These are phyloP conservation scores for Osmoderma eremita DNA, from an alignment of 2,888 invertebrate genomes.

Conservation along the genomic window DNA sequence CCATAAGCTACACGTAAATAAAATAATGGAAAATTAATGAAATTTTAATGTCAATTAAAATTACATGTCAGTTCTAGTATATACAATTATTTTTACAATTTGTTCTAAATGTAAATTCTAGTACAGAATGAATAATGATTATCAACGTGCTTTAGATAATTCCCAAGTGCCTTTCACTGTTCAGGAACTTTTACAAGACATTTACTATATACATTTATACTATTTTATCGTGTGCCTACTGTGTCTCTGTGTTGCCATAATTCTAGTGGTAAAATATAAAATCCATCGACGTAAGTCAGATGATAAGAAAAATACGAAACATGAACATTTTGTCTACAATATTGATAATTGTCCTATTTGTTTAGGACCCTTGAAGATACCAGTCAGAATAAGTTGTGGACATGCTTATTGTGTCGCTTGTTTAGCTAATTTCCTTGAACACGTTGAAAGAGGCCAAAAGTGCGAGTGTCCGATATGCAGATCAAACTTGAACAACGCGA, in stretches of 20 bases:
- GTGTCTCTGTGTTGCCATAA: constrained; percentile 20
- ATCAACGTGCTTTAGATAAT: constrained; percentile 12
- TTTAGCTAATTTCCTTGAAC: constrained; percentile 19
- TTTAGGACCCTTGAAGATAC: constrained; percentile 14
- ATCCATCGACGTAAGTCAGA: not conserved
- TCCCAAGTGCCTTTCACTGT: constrained; percentile 26
- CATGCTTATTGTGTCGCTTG: constrained; percentile 36
- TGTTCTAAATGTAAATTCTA: constrained; percentile 26
- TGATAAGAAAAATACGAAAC: not conserved
- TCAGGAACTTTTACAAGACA: constrained; percentile 24
- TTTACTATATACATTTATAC: constrained; percentile 23
- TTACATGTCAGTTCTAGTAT: constrained; percentile 26
- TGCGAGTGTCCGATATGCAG: constrained; percentile 37
- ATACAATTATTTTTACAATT: constrained; percentile 8
- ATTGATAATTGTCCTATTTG: constrained; percentile 33
- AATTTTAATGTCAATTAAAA: constrained; percentile 26
- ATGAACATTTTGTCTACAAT: constrained; percentile 31
- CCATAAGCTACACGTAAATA: too few relatives aligned
- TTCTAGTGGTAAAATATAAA: constrained; percentile 21
- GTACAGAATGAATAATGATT: constrained; percentile 23
- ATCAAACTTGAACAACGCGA: constrained; percentile 27
- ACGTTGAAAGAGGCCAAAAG: constrained; percentile 20
- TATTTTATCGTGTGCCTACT: constrained; percentile 26
- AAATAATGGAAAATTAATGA: too few relatives aligned
- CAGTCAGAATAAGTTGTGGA: constrained; percentile 32